Conservation (phyloP, 1,140 invertebrate species). For the Macrocentrus cingulum region DNA sequence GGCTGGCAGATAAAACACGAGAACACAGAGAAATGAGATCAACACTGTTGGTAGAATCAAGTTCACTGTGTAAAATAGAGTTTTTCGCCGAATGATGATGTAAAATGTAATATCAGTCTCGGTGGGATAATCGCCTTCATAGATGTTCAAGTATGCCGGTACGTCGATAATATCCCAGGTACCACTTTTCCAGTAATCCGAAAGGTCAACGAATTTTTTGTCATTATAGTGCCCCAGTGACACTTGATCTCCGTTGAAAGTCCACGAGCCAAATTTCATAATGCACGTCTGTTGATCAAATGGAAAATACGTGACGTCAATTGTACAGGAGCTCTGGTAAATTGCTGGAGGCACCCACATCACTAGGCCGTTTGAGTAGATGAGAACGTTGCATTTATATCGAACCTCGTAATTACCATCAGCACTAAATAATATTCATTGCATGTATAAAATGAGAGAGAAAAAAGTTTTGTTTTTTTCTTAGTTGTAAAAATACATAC, state of each 20-base stretch:
- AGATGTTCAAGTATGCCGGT: constrained; percentile 89
- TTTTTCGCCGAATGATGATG: constrained; percentile 95
- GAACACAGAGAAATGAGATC: constrained; percentile 97
- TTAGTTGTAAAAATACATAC: constrained; percentile 76
- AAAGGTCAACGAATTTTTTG: constrained; percentile 93
- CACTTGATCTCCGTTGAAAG: constrained; percentile 96
- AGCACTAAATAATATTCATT: constrained; percentile 80
- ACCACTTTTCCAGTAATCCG: constrained; percentile 97
- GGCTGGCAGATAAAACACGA: constrained; percentile 98
- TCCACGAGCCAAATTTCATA: constrained; percentile 99
- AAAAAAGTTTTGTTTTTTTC: neutral
- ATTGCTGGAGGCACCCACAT: constrained; percentile 98
- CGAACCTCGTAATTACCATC: constrained; percentile 96
- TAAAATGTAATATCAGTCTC: constrained; percentile 97
- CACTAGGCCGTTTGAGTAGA: constrained; percentile 89
- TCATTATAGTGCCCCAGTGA: constrained; percentile 91
- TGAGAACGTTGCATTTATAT: constrained; percentile 96
- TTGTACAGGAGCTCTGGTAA: constrained; percentile 98
- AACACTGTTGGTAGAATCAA: constrained; percentile 97
- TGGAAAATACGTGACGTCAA: constrained; percentile 98
- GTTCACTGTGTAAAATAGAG: constrained; percentile 99
- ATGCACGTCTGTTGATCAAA: constrained; percentile 99
- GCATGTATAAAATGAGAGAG: too few relatives aligned
- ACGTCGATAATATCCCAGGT: constrained; percentile 99
- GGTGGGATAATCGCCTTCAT: constrained; percentile 77